Conservation (phyloP, 2,797 vertebrate species). For the Poliocrania exsul region DNA sequence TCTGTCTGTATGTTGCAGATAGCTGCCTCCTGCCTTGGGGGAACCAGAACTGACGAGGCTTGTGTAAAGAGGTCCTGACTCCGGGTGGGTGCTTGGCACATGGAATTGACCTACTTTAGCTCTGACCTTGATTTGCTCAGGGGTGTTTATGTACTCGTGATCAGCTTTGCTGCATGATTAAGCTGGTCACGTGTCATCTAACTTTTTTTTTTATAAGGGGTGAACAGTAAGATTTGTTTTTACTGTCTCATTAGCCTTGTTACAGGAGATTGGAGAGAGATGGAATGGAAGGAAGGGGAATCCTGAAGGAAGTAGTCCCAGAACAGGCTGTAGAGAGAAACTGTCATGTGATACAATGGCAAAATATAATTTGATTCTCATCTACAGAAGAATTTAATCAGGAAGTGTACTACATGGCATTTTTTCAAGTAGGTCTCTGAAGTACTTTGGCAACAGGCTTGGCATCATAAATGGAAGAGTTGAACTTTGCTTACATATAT, state of each 20-base stretch:
- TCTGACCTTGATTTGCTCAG: constrained; percentile 79
- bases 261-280: not conserved
- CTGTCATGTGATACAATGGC: not conserved
- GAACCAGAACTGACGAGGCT: not conserved
- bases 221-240: not conserved
- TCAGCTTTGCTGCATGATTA: constrained; percentile 71
- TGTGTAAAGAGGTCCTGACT: constrained; percentile 39
- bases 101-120: constrained; percentile 79
- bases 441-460: constrained; percentile 76
- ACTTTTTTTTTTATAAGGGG: not conserved
- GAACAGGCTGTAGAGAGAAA: not conserved
- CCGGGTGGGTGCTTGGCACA: constrained; percentile 47
- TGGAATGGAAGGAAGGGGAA: constrained; percentile 49
- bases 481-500: constrained; percentile 51
- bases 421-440: constrained; percentile 73
- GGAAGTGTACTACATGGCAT: constrained; percentile 77
- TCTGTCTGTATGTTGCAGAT: not conserved
- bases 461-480: constrained; percentile 59
- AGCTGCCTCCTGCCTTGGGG: not conserved
- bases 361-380: constrained; percentile 37
- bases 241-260: constrained; percentile 32
- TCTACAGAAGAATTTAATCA: constrained; percentile 68
- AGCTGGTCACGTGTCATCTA: constrained; percentile 32
- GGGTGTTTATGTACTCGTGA: constrained; percentile 55
- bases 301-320: not conserved